Evolutionary conservation across 2,797 vertebrate genomes (phyloP), one percentile per base, ranked within the genome.

Genomic region (Sardinella longiceps): DNA sequence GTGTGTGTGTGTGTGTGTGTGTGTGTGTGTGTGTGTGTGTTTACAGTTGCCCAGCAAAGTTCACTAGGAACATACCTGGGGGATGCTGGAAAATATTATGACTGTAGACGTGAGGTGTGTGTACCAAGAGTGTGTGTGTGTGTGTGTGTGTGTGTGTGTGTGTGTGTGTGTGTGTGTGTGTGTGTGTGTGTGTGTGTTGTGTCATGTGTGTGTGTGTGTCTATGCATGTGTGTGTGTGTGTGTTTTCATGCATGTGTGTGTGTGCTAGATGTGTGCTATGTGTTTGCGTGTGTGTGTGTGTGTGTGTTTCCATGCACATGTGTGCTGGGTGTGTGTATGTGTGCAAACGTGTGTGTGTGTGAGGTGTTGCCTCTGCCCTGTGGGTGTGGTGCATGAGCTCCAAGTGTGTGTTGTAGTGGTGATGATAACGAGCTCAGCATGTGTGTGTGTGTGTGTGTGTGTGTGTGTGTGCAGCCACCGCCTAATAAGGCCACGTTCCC

Each of bases 61-160:
- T 58, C 20, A 58, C 7, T 23, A 58, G 23, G 23, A 58, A n/a
- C 18, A 58, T 7, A 63, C 58, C 58, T 28, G 56, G 46, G 39
- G 82, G 63, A 80, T 58, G 56, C n/a, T 63, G 80, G 25, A 30
- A 80, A 83, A 83, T 83, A 81, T 81, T 84, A 63, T 81, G 84
- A 74, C 39, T 56, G 53, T 20, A 5, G 53, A 56, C 20, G 53
- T 56, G 53, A 56, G 53, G 20, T 56, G 53, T 56, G 53, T 56
- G 51, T 56, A 43, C 43, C 4, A 43, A 4, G 50, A 51, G 50
- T 53, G 50, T 53, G 15, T 53, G 14, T 20, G 50, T 18, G 14
- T 58, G 23, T 23, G 56, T 58, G 56, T 58, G 20, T 58, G 50
- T 58, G 53, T 23, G 53, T 56, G 53, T 56, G 15, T 56, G 53